Evolutionary conservation across 2,797 vertebrate species (phyloP).

Genomic region (Miopithecus talapoin): DNA sequence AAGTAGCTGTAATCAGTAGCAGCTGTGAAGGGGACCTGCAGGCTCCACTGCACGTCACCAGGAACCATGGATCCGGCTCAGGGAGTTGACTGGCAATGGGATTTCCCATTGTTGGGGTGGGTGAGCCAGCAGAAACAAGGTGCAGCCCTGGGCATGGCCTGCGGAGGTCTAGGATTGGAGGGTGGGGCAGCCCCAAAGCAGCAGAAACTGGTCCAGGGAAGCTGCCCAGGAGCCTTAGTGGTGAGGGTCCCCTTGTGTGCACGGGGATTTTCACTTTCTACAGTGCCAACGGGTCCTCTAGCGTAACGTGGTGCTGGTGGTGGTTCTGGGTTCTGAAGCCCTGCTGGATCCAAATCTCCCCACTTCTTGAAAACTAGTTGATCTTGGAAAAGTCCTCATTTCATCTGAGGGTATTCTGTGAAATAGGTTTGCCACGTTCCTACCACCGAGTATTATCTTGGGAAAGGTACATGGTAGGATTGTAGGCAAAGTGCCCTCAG

Average conservation of each 20-base stretch:
- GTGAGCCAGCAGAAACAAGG: background rate
- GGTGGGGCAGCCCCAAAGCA: background rate
- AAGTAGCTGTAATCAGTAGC: slow-evolving; percentile 82
- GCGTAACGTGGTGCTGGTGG: background rate
- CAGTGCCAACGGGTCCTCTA: no score
- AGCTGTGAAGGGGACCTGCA: slow-evolving; percentile 78
- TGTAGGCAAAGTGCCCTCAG: background rate
- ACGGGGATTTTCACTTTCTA: no score
- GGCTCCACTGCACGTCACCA: slow-evolving; percentile 21
- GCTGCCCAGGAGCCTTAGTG: no score
- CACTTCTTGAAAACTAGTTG: background rate
- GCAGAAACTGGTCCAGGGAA: background rate
- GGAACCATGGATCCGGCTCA: background rate
- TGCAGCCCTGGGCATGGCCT: rapidly evolving
- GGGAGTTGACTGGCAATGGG: rapidly evolving
- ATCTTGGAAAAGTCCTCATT: background rate
- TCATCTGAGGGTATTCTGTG: background rate
- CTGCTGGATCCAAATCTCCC: no score
- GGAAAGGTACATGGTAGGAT: background rate
- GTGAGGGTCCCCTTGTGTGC: background rate
- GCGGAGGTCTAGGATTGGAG: background rate
- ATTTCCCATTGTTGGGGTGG: background rate
- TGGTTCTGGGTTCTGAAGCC: background rate
- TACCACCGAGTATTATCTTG: background rate
- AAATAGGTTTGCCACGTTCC: background rate